These are phyloP conservation scores for Lophius piscatorius DNA, from an alignment of 2,113 vertebrate genomes.

Conservation along the genomic window DNA sequence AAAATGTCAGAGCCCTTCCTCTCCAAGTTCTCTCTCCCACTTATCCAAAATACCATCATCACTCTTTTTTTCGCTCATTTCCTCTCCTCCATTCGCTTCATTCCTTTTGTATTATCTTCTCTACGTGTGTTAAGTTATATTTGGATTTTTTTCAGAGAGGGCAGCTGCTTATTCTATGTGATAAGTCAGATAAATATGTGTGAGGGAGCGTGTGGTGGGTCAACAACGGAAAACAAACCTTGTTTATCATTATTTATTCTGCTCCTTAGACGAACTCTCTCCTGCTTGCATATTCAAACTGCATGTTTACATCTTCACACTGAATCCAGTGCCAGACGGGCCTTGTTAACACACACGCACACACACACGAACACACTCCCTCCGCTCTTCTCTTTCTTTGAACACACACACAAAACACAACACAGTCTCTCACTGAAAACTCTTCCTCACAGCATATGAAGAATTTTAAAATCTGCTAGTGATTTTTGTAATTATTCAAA, in stretches of 20 bases:
- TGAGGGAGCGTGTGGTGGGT: constrained; percentile 29
- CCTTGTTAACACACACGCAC: constrained; percentile 12
- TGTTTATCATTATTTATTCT: constrained; percentile 50
- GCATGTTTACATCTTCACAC: constrained; percentile 37
- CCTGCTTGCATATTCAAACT: constrained; percentile 31
- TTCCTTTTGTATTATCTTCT: neutral
- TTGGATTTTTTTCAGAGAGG: constrained; percentile 5
- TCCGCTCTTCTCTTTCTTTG: neutral
- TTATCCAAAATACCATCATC: too few relatives aligned
- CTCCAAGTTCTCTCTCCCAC: too few relatives aligned
- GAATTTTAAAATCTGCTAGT: neutral
- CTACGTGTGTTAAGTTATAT: neutral
- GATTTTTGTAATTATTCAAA: neutral
- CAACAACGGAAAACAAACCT: neutral
- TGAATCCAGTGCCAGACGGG: constrained; percentile 1
- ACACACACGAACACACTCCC: neutral
- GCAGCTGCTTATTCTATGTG: constrained; percentile 7
- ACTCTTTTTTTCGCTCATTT: neutral
- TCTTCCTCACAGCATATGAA: neutral
- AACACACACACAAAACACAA: neutral
- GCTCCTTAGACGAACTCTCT: constrained; percentile 43
- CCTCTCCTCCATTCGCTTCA: neutral
- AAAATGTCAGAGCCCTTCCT: too few relatives aligned
- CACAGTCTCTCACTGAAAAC: neutral
- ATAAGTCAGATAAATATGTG: constrained; percentile 38